Conservation (phyloP, 2,797 vertebrate species). For the Ctenopoma multispine region DNA sequence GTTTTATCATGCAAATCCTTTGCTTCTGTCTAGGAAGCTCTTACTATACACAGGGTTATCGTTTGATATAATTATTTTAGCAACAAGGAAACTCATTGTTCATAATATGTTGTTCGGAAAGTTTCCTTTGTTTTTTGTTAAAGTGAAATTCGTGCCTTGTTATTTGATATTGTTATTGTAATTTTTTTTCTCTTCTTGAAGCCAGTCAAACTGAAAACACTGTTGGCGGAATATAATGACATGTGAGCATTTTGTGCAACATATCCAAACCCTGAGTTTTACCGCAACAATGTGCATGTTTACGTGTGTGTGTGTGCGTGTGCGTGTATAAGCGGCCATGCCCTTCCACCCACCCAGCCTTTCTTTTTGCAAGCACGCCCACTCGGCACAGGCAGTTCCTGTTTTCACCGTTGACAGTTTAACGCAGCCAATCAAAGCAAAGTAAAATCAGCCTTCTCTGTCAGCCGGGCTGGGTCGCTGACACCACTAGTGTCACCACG, state of each 20-base stretch:
- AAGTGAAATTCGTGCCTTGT: conserved; percentile 33
- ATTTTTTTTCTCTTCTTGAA: conserved; percentile 66
- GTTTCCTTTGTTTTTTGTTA: conserved; percentile 36
- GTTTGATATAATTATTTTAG: conserved; percentile 34
- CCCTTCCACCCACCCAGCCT: conserved; percentile 81
- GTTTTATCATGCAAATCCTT: conserved; percentile 49
- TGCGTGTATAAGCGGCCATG: conserved; percentile 58
- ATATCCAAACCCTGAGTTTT: conserved; percentile 63
- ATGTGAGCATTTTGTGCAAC: conserved; percentile 77
- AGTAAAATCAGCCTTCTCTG: conserved; percentile 69
- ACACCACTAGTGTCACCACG: conserved; percentile 77
- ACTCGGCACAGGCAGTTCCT: conserved; percentile 85
- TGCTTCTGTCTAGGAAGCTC: conserved; percentile 58
- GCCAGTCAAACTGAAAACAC: conserved; percentile 81
- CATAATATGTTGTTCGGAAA: conserved; percentile 22
- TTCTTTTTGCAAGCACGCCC: conserved; percentile 83
- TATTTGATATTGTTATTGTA: conserved; percentile 67
- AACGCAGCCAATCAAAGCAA: conserved; percentile 78
- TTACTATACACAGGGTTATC: conserved; percentile 24
- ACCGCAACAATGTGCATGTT: conserved; percentile 62
- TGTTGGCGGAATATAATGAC: conserved; percentile 80
- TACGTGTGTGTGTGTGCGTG: conserved; percentile 35
- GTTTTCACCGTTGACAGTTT: conserved; percentile 84
- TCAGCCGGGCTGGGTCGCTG: conserved; percentile 71
- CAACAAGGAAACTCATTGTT: conserved; percentile 19